Conservation (phyloP, 2,797 vertebrate species). For the Notolabrus celidotus region DNA sequence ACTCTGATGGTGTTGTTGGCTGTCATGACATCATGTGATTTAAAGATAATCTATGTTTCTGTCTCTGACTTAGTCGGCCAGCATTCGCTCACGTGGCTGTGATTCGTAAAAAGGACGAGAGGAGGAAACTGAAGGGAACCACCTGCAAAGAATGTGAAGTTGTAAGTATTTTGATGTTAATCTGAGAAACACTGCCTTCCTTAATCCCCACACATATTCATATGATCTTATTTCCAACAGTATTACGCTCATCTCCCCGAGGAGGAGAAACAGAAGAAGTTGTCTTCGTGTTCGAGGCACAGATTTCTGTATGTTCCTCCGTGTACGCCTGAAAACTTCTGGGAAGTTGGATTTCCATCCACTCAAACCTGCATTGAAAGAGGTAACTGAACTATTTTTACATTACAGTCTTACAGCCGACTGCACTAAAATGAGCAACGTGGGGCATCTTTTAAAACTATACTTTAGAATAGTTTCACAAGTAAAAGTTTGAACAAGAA, state of each 20-base stretch:
- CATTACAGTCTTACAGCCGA: too few relatives aligned
- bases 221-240: slow-evolving; percentile 72
- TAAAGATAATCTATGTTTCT: slow-evolving; percentile 10
- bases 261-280: slow-evolving; percentile 91
- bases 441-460: too few relatives aligned
- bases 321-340: slow-evolving; percentile 96
- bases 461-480: too few relatives aligned
- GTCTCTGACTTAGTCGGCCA: slow-evolving; percentile 61
- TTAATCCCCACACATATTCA: background rate
- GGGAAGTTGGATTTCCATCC: slow-evolving; percentile 98
- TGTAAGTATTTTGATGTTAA: slow-evolving; percentile 79
- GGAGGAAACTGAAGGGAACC: slow-evolving; percentile 92
- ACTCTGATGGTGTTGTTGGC: background rate
- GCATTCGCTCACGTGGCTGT: slow-evolving; percentile 92
- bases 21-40: background rate
- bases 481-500: too few relatives aligned
- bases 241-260: slow-evolving; percentile 94
- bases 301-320: slow-evolving; percentile 93
- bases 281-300: slow-evolving; percentile 94
- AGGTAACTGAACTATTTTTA: slow-evolving; percentile 79
- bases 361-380: slow-evolving; percentile 95
- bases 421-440: too few relatives aligned
- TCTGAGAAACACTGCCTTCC: background rate
- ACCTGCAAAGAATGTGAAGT: slow-evolving; percentile 95
- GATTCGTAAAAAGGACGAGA: slow-evolving; percentile 94